phyloP scores from a whole-genome alignment of 1,140 invertebrate genomes.

The Platyura marginata region DNA sequence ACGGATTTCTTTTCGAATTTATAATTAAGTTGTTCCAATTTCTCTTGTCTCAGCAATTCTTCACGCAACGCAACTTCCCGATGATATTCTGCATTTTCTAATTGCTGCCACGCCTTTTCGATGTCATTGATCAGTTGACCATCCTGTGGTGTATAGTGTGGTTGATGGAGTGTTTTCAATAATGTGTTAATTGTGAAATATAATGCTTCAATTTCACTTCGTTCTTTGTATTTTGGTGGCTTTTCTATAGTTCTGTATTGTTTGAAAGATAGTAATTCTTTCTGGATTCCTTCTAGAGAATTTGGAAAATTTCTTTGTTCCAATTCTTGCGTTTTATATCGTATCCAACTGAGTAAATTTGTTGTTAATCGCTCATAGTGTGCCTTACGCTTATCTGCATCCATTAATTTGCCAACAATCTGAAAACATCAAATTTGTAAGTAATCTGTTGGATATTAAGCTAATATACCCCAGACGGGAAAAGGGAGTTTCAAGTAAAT shows the following conservation, averaged over 20 bases:
- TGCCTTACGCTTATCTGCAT: conserved; percentile 77
- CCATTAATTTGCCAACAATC: conserved; percentile 93
- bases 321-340: conserved; percentile 64
- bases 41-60: conserved; percentile 81
- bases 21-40: conserved; percentile 86
- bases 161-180: conserved; percentile 82
- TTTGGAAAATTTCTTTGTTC: conserved; percentile 87
- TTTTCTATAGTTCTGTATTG: conserved; percentile 94
- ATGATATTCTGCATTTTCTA: conserved; percentile 89
- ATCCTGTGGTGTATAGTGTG: conserved; percentile 75
- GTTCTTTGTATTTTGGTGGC: conserved; percentile 93
- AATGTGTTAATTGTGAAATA: conserved; percentile 95
- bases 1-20: conserved; percentile 92
- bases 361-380: conserved; percentile 74
- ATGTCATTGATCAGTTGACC: conserved; percentile 83
- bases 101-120: conserved; percentile 76
- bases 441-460: not conserved
- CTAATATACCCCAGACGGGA: not conserved
- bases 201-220: conserved; percentile 90
- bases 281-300: conserved; percentile 85
- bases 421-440: conserved; percentile 22
- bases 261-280: conserved; percentile 77
- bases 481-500: too few species aligned
- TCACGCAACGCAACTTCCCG: conserved; percentile 82
- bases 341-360: conserved; percentile 86